phyloP scores from a whole-genome alignment of 2,888 invertebrate species.

The Ptychoptera contaminata region DNA sequence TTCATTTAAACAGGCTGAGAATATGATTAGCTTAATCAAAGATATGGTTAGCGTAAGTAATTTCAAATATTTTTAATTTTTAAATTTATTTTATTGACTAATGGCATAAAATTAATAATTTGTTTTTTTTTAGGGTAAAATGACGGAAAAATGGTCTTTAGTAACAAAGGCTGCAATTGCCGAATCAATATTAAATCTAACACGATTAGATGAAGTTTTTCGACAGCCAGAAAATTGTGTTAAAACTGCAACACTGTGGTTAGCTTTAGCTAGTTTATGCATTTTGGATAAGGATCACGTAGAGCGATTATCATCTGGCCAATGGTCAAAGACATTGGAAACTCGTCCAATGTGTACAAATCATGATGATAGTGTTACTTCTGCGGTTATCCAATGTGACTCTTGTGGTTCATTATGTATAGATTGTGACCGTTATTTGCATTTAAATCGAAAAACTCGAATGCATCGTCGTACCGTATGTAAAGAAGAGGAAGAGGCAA shows the following conservation, averaged over 20 bases:
- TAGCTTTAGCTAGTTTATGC: slow-evolving; percentile 83
- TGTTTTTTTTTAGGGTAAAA: slow-evolving; percentile 61
- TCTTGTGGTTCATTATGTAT: slow-evolving; percentile 85
- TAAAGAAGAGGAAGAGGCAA: slow-evolving; percentile 91
- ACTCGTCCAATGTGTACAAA: slow-evolving; percentile 76
- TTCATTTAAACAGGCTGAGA: slow-evolving; percentile 70
- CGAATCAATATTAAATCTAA: slow-evolving; percentile 68
- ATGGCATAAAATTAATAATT: not conserved
- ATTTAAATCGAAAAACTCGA: slow-evolving; percentile 75
- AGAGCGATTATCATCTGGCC: slow-evolving; percentile 60
- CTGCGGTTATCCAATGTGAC: slow-evolving; percentile 83
- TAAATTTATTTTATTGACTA: slow-evolving; percentile 2
- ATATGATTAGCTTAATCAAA: slow-evolving; percentile 70
- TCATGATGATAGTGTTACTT: slow-evolving; percentile 90
- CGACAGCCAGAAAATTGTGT: slow-evolving; percentile 64
- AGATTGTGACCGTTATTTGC: slow-evolving; percentile 91
- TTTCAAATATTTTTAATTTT: no score
- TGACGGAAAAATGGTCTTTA: slow-evolving; percentile 71
- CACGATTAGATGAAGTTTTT: slow-evolving; percentile 60
- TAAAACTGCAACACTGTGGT: slow-evolving; percentile 74
- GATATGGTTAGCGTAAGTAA: slow-evolving; percentile 81
- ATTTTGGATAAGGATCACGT: slow-evolving; percentile 85
- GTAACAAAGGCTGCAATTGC: slow-evolving; percentile 81
- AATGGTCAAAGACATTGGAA: slow-evolving; percentile 50
- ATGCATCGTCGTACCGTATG: slow-evolving; percentile 64